Evolutionary conservation across 2,113 vertebrate species (phyloP), one percentile per base, ranked within the genome.

Genomic region (Gasterosteus aculeatus): DNA sequence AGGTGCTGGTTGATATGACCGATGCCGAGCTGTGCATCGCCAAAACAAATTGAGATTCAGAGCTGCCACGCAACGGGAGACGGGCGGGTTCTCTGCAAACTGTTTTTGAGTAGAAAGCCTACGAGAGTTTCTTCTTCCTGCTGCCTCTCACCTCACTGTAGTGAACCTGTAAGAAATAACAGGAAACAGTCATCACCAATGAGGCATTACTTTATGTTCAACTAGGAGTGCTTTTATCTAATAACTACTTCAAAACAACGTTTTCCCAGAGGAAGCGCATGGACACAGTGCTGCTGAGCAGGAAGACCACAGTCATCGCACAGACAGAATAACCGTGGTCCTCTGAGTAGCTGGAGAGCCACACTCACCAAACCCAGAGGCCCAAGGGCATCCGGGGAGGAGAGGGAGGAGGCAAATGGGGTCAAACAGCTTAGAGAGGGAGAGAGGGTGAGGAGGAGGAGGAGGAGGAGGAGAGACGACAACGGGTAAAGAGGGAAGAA

Each of bases 101-200:
- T 9, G 71, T 66, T 47, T 51, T 53, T 42, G 12, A 38, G 41
- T 39, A 35, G 2, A 19, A 77, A 42, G 5, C 51, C 51, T 53
- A 44, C 58, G 35, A 12, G 35, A 46, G 56, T 44, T 95, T 90
- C 90, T 95, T 99, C 94, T 93, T 99, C 88, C 88, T 95, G 85
- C 62, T 84, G 75, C 86, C 88, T 88, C 92, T 97, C 84, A 94
- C 74, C 90, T 96, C 96, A 3, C 93, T 85, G 2, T 93, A 94
- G 93, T 98, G 96, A 92, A 96, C 95, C 97, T 98, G 95, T 56
- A 87, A 92, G 92, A 94, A 94, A 94, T 38, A 38, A 93, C 15
- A 33, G 60, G 31, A 58, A 74, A 6, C 18, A 74, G 8, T 10
- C 5, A 18, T 76, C 10, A 22, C 41, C 35, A 58, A 3, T 19